Conservation (phyloP, 2,113 vertebrate species). For the Haemorhous mexicanus region DNA sequence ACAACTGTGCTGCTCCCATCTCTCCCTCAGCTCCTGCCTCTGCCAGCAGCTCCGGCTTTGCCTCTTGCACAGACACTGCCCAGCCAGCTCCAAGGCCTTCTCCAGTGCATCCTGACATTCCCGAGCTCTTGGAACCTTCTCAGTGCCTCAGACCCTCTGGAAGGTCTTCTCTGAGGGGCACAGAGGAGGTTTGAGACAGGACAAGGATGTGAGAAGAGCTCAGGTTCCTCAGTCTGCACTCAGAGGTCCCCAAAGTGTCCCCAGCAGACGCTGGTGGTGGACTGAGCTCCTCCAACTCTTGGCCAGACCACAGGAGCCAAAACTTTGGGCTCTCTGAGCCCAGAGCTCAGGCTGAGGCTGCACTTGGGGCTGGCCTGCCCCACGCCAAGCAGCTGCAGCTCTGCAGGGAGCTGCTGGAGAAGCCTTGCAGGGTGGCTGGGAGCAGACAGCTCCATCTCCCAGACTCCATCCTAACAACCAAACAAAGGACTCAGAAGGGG, state of each 20-base stretch:
- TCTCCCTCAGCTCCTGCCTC: neutral
- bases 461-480: fast-evolving
- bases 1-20: neutral
- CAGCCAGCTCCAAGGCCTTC: neutral
- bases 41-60: neutral
- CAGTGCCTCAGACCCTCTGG: neutral
- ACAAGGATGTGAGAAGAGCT: neutral
- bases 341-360: neutral
- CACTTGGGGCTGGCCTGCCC: neutral
- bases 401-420: neutral
- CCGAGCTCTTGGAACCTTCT: neutral
- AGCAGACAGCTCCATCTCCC: neutral
- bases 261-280: fast-evolving
- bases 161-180: neutral
- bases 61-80: neutral
- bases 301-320: neutral
- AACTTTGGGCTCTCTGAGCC: neutral
- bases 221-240: fast-evolving
- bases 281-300: neutral
- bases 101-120: neutral
- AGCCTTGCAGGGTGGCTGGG: neutral
- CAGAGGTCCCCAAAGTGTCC: neutral
- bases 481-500: neutral
- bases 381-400: neutral
- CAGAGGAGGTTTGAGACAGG: neutral